Conservation (phyloP, 2,113 vertebrate species). For the Chaetorhynchus papuensis region DNA sequence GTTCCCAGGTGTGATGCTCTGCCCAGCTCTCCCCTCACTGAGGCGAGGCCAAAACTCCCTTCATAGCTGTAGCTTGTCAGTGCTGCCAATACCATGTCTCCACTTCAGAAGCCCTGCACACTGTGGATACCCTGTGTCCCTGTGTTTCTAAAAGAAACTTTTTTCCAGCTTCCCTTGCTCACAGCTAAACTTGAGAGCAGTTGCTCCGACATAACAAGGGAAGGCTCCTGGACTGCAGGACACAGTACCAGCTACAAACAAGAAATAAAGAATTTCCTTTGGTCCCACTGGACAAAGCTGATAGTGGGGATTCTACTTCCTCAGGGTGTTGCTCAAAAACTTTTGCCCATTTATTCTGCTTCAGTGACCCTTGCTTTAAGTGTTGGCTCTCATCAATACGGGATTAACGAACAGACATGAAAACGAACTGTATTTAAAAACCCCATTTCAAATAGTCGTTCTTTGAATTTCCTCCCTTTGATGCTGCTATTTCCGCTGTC, state of each 20-base stretch:
- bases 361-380: not conserved
- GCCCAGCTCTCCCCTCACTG: not conserved
- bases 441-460: not conserved
- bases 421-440: not conserved
- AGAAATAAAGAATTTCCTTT: not conserved
- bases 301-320: not conserved
- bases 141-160: not conserved
- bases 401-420: not conserved
- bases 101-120: not conserved
- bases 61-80: not conserved
- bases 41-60: not conserved
- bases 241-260: not conserved
- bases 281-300: not conserved
- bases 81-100: fast-evolving
- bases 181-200: not conserved
- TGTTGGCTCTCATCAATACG: not conserved
- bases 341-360: not conserved
- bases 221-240: not conserved
- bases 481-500: not conserved
- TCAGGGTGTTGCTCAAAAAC: not conserved
- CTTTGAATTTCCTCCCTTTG: not conserved
- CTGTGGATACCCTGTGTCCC: not conserved
- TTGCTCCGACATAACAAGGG: not conserved
- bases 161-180: not conserved
- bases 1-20: not conserved